Evolutionary conservation across 2,113 vertebrate species (phyloP).

Genomic region (Heterotis niloticus): DNA sequence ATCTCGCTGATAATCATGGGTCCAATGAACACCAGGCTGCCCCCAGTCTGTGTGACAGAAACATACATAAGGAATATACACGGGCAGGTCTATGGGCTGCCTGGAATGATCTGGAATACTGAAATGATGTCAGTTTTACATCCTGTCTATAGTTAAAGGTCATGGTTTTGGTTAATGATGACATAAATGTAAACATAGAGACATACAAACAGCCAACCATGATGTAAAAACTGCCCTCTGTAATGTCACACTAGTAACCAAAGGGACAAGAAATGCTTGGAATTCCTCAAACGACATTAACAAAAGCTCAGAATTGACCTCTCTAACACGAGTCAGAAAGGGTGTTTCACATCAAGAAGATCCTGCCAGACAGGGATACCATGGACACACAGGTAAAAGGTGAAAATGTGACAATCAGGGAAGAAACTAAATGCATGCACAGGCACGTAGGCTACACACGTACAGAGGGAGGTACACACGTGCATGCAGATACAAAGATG

Average conservation of each 20-base stretch:
- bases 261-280: no score
- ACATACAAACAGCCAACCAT: not conserved
- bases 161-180: no score
- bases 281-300: no score
- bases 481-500: not conserved
- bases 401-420: not conserved
- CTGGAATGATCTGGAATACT: no score
- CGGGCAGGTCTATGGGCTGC: not conserved
- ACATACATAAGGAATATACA: not conserved
- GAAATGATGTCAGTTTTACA: no score
- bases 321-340: no score
- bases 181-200: not conserved
- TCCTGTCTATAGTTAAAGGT: no score
- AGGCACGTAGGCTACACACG: not conserved
- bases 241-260: no score
- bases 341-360: no score
- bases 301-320: no score
- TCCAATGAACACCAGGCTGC: constrained; percentile 80
- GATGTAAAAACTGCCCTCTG: no score
- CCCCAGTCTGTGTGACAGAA: constrained; percentile 69
- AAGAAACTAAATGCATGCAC: not conserved
- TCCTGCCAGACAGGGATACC: not conserved
- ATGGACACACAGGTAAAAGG: not conserved
- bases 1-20: constrained; percentile 76
- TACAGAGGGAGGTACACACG: not conserved